Evolutionary conservation across 2,888 invertebrate genomes (phyloP), one percentile per base, ranked within the genome.

Genomic region (Amphimallon solstitiale): DNA sequence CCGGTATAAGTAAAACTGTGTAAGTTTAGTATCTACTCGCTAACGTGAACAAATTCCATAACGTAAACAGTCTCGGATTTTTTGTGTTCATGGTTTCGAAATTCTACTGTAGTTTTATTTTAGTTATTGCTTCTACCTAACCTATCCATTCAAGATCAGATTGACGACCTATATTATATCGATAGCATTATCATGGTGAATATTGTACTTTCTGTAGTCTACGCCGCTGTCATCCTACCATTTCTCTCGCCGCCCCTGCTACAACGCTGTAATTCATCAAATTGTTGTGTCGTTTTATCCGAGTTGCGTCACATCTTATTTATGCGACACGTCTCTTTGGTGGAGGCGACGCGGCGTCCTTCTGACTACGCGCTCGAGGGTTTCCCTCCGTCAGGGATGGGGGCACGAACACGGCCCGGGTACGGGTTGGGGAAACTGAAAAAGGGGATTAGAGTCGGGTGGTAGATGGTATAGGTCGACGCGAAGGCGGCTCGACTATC

Each of bases 401-500:
- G 23, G 72, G n/a, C n/a, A n/a, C n/a, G n/a, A 71, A 71, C 70
- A 70, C 69, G 67, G 73, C 69, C 70, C 68, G 29, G 29, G 29
- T 29, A 29, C 29, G 29, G 9, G 29, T 29, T 5, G 9, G 29
- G 71, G 69, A 71, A 52, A 69, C 68, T 65, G 65, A 63, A 56
- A 34, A 52, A 54, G 68, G 65, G 63, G 51, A 65, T 52, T 66
- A 62, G 66, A 62, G 66, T 63, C 52, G 63, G 68, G 63, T 68
- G 59, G 68, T 68, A 68, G 71, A 64, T 72, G 72, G 67, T 71
- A 71, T 71, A 56, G 68, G 43, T 68, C 67, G 67, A 59, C 66
- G 67, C 62, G 67, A 65, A 70, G 70, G 69, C 71, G 82, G 83
- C 82, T 83, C 83, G 84, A 83, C 83, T 84, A 84, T 84, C 84